phyloP scores from a whole-genome alignment of 2,113 vertebrate species.

The Connochaetes taurinus region DNA sequence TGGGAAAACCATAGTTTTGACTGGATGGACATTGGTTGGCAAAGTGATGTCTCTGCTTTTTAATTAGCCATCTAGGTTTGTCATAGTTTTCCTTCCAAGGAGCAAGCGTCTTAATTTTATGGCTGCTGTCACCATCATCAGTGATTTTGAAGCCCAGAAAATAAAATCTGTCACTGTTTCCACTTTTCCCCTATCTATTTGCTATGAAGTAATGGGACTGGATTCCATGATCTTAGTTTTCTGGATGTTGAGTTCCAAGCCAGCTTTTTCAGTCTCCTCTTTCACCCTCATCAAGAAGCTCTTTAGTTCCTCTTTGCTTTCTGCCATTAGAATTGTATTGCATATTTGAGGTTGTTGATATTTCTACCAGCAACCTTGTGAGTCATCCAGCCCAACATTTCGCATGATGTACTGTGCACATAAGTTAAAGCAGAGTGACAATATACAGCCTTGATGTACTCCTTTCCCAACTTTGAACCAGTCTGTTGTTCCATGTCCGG shows the following conservation, averaged over 20 bases:
- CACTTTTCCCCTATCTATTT: background rate
- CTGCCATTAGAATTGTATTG: background rate
- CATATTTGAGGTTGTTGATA: background rate
- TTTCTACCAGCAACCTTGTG: background rate
- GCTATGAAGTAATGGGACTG: background rate
- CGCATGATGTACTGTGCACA: background rate
- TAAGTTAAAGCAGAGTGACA: background rate
- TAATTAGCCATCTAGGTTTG: background rate
- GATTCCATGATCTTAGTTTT: background rate
- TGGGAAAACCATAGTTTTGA: background rate
- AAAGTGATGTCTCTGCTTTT: background rate
- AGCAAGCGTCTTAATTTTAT: background rate
- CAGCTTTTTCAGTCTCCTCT: background rate
- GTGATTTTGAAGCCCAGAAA: background rate
- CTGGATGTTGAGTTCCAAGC: background rate
- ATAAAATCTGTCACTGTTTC: background rate
- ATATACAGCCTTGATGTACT: background rate
- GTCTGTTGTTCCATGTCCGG: background rate
- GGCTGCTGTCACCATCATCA: background rate
- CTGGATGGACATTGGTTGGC: background rate
- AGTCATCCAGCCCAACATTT: background rate
- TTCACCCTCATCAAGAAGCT: background rate
- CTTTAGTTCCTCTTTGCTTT: background rate
- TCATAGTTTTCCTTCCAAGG: background rate
- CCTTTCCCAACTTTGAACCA: background rate